Conservation (phyloP, 1,140 invertebrate species). For the Conus betulinus region DNA sequence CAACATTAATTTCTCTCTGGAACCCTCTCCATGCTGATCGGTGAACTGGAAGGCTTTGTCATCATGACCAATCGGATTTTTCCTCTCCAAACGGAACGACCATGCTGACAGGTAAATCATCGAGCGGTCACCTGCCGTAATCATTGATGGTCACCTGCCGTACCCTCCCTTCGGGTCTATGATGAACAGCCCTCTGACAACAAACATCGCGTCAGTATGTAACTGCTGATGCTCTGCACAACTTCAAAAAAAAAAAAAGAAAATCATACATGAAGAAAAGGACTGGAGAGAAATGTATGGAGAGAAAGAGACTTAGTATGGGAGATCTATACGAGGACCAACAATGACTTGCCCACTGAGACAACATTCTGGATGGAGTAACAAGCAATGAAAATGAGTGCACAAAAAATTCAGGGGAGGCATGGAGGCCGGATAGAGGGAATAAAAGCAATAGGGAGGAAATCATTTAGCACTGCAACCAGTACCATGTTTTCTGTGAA, state of each 20-base stretch:
- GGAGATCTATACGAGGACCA: no score
- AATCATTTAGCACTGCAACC: no score
- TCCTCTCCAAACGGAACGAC: constrained; percentile 95
- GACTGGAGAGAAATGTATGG: no score
- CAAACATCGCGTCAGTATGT: not conserved
- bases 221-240: no score
- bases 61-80: constrained; percentile 89
- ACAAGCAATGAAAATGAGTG: no score
- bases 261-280: not conserved
- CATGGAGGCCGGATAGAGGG: no score
- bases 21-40: constrained; percentile 93
- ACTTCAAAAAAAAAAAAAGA: not conserved
- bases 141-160: constrained; percentile 81
- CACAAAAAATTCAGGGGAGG: no score
- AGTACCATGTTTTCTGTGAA: no score
- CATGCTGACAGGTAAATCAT: constrained; percentile 94
- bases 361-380: no score
- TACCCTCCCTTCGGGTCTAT: constrained; percentile 84
- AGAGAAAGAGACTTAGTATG: no score
- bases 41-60: constrained; percentile 96
- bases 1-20: not conserved
- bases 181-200: constrained; percentile 76
- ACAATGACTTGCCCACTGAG: no score
- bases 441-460: no score
- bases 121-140: constrained; percentile 79